phyloP scores from a whole-genome alignment of 2,888 invertebrate species.

The Eupithecia exiguata region DNA sequence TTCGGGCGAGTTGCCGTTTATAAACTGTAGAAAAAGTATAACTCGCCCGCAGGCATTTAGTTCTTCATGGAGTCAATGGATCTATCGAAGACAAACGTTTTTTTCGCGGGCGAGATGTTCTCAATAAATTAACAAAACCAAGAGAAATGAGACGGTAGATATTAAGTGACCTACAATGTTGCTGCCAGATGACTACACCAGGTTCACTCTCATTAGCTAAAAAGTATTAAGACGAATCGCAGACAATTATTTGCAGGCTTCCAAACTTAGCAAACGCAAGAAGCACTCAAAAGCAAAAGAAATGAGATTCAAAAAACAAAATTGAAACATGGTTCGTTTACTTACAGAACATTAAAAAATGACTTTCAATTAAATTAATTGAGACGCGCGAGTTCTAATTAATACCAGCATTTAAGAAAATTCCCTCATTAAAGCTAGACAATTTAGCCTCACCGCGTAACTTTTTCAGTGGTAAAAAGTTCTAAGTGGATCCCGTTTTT shows the following conservation, averaged over 20 bases:
- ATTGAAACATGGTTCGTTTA: background rate
- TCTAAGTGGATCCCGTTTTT: background rate
- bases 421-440: slow-evolving; percentile 1
- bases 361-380: background rate
- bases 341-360: background rate
- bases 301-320: background rate
- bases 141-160: background rate
- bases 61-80: too few relatives aligned
- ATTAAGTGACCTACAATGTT: background rate
- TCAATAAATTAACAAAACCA: background rate
- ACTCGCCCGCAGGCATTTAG: too few relatives aligned
- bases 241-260: background rate
- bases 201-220: background rate
- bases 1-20: too few relatives aligned
- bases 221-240: background rate
- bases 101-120: too few relatives aligned
- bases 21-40: too few relatives aligned
- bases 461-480: background rate
- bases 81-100: too few relatives aligned
- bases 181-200: background rate
- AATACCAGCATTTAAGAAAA: slow-evolving; percentile 11
- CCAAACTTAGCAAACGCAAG: background rate
- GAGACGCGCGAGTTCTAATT: slow-evolving; percentile 5
- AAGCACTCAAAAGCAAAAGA: background rate
- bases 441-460: background rate